Conservation (phyloP, 2,888 invertebrate species). For the Polietes domitor region DNA sequence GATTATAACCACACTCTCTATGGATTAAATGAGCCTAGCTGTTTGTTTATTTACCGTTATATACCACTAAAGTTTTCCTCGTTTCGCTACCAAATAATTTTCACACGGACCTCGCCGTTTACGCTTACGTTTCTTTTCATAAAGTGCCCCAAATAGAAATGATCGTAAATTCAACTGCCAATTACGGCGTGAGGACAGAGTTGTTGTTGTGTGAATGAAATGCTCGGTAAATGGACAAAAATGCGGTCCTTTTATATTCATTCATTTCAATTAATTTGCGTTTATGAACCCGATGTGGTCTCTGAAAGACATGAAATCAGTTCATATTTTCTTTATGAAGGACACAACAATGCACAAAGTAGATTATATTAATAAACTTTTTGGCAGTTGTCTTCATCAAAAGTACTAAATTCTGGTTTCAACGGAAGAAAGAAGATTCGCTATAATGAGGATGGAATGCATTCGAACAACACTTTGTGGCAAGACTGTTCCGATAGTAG, state of each 20-base stretch:
- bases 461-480: no score
- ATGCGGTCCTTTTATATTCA: background rate
- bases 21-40: no score
- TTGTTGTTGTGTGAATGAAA: background rate
- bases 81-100: background rate
- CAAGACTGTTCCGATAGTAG: no score
- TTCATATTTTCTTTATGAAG: background rate
- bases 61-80: no score
- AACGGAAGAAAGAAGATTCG: no score
- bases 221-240: constrained; percentile 1
- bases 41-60: no score
- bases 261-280: constrained; percentile 15
- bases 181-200: background rate
- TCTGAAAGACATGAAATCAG: background rate
- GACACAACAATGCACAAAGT: background rate
- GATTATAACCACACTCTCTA: no score
- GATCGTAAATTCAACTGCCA: constrained; percentile 24
- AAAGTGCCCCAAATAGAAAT: background rate
- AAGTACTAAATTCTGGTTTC: background rate
- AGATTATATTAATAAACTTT: constrained; percentile 25
- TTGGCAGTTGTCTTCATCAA: background rate
- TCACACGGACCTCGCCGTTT: background rate
- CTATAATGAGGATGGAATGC: no score
- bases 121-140: background rate
- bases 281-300: background rate